These are phyloP conservation scores for Chelidonichthys spinosus DNA, from an alignment of 2,797 vertebrate species.

Conservation along the genomic window DNA sequence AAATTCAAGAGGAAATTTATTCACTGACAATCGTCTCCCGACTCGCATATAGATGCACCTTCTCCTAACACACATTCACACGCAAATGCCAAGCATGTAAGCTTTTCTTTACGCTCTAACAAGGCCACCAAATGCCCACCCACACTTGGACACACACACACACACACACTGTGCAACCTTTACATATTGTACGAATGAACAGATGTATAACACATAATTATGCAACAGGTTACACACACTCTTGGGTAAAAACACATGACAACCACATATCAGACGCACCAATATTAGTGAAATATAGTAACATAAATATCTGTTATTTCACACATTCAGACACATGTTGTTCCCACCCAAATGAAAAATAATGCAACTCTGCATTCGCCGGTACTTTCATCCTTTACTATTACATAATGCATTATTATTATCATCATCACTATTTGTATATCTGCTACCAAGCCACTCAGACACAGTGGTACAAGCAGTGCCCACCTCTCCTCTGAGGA, in stretches of 20 bases:
- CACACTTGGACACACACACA: constrained; percentile 24
- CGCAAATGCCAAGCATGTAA: constrained; percentile 21
- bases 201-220: constrained; percentile 6
- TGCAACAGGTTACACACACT: constrained; percentile 16
- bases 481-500: constrained; percentile 20
- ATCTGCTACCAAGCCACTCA: constrained; percentile 9
- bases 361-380: background rate
- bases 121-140: constrained; percentile 54
- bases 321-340: background rate
- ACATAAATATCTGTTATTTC: background rate
- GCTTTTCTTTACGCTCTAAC: constrained; percentile 48
- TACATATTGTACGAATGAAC: constrained; percentile 11
- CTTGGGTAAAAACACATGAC: background rate
- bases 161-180: constrained; percentile 25
- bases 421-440: background rate
- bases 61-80: constrained; percentile 13
- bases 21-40: constrained; percentile 25
- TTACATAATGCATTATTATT: background rate
- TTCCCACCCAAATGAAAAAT: constrained; percentile 8
- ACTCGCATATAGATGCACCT: constrained; percentile 25
- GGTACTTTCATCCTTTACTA: background rate
- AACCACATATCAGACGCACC: background rate
- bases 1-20: constrained; percentile 58
- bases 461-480: background rate
- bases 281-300: background rate